Base-by-base conservation (phyloP, 1,140 invertebrate species). In the Geopemphigus sp. region DNA sequence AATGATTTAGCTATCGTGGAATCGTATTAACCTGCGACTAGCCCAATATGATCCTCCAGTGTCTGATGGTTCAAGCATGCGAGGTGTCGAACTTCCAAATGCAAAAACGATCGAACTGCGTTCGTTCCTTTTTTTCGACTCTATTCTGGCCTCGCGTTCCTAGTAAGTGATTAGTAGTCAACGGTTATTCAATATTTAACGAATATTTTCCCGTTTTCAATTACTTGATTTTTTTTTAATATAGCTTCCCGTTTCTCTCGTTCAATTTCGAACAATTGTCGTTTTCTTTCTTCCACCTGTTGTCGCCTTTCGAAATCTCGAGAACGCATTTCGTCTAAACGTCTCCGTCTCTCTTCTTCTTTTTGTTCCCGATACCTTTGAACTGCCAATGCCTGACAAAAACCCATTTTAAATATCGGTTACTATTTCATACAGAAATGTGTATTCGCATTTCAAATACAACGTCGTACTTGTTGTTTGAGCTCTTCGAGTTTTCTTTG, bases 311-410 rank as follows among this genome's bases (percentile, higher is more conserved):
- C 92, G 83, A 89, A 89, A 85, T 96, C 94, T 81, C 90, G 90
- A 73, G 87, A 85, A 82, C 92, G 89, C 84, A 94, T 89, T 83
- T 95, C 94, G 80, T 94, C 93, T 84, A 94, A 91, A 81, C 93
- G 88, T 83, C 88, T 88, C 82, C 92, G 88, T 64, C 94, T 87
- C 85, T 95, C 93, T 83, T 93, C 92, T 85, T 96, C 94, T 84
- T 94, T 91, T 86, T 94, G 92, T 87, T 95, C 93, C 53, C 94
- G 89, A 86, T 94, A 94, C 83, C 91, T 91, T 88, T 95, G 94
- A 83, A 94, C 93, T 63, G 92, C 92, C 74, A 94, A 88, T 66
- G 93, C 93, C 86, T 86, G 82, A 11, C 14, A 59, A 70, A 80
- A 81, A 54, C 39, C n/a, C n/a, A n/a, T n/a, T n/a, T n/a, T n/a